Evolutionary conservation across 2,888 invertebrate genomes (phyloP), one percentile per base, ranked within the genome.

Genomic region (Eupeodes latifasciatus): DNA sequence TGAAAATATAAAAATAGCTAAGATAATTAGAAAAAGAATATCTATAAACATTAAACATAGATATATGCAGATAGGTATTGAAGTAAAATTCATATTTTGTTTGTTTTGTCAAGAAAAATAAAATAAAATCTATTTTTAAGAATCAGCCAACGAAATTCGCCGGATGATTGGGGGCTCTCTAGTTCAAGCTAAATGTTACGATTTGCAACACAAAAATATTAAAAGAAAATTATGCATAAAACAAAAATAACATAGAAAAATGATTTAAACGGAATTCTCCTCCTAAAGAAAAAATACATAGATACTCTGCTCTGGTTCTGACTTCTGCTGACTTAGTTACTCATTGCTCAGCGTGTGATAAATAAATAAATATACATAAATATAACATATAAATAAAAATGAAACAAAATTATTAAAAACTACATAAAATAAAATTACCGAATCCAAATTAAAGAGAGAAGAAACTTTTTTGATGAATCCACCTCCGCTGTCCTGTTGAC

Each of bases 391-490:
- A 77, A 81, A 74, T 57, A 40, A 57, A 62, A 59, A 71, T 10
- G 75, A 87, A 82, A 81, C 4, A n/a, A 27, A 72, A 64, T 49
- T 53, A 44, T n/a, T 57, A 62, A 76, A 80, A 71, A 67, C 66
- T 62, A 19, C 19, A 19, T 19, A 55, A 85, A 76, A 81, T 72
- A 80, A 71, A 89, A 89, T 95, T 97, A 95, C 97, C 93, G 93
- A 96, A 93, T 97, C 97, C 94, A 97, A 95, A 95, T 97, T 97
- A 95, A 97, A 97, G 91, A 97, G 95, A 91, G 96, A 97, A 91
- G 97, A 97, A 91, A 97, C 97, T 95, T 97, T 97, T 94, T 97
- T 97, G 93, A 97, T 96, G 94, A 97, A 97, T 94, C 96, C 96
- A 80, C 93, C 96, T 79, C 91, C 91, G 81, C 93, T 94, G 91